Evolutionary conservation across 1,140 invertebrate species (phyloP).

Genomic region (Monomorium pharaonis): DNA sequence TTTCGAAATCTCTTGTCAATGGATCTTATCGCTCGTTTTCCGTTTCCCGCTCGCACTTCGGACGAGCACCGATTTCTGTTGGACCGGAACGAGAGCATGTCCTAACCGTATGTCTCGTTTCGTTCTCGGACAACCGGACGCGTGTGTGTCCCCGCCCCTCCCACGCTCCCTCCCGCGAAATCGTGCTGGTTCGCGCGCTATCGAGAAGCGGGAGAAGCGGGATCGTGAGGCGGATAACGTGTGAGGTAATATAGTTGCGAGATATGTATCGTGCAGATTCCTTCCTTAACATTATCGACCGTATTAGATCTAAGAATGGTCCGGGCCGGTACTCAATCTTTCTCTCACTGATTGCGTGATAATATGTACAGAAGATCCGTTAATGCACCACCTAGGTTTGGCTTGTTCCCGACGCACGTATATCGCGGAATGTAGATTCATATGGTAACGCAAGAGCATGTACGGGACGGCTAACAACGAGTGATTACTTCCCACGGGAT

Average conservation of each 20-base stretch:
- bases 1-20: constrained; percentile 52
- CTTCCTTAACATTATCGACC: constrained; percentile 58
- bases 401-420: neutral
- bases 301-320: constrained; percentile 58
- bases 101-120: constrained; percentile 13
- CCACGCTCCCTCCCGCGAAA: neutral
- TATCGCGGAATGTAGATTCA: constrained; percentile 18
- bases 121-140: neutral
- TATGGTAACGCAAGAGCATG: constrained; percentile 7
- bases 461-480: constrained; percentile 15
- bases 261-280: constrained; percentile 52
- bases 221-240: constrained; percentile 23
- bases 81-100: constrained; percentile 10
- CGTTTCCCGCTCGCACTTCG: neutral
- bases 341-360: constrained; percentile 60
- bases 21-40: constrained; percentile 33
- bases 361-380: constrained; percentile 47
- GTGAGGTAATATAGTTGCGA: constrained; percentile 19
- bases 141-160: too few relatives aligned
- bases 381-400: constrained; percentile 36
- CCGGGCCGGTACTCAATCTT: constrained; percentile 33
- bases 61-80: neutral
- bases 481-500: constrained; percentile 15
- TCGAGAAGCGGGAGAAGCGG: neutral
- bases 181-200: neutral